A percentile compares a stretch with the other conserved stretches of the same genome.
Conservation (phyloP, 2,113 vertebrate species). For the Amazona guildingii region DNA sequence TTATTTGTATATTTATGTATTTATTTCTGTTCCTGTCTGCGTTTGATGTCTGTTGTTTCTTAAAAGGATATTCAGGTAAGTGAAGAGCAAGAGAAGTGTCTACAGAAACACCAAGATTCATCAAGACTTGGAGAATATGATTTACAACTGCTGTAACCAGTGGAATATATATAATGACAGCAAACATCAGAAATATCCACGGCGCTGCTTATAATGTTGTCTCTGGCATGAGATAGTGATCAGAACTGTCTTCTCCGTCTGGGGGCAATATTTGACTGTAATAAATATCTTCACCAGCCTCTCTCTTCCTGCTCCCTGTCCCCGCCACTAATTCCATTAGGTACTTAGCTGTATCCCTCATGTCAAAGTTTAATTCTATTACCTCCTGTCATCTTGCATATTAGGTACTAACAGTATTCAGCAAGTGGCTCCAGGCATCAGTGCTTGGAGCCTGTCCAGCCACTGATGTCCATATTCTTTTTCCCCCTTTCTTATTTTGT, state of each 20-base stretch:
- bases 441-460: background rate
- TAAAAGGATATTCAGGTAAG: background rate
- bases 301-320: background rate
- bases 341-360: conserved; percentile 22
- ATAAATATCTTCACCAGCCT: background rate
- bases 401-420: conserved; percentile 20
- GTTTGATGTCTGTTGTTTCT: background rate
- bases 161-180: background rate
- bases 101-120: background rate
- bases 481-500: background rate
- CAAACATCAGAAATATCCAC: background rate
- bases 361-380: conserved; percentile 25
- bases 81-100: background rate
- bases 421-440: background rate
- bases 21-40: background rate
- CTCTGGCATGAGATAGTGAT: background rate
- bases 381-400: conserved; percentile 9
- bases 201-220: background rate
- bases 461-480: background rate
- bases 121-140: background rate
- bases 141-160: background rate
- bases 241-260: background rate
- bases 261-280: background rate
- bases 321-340: conserved; percentile 10
- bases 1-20: background rate